Conservation (phyloP, 2,797 vertebrate species). For the Steatocranus sp. region DNA sequence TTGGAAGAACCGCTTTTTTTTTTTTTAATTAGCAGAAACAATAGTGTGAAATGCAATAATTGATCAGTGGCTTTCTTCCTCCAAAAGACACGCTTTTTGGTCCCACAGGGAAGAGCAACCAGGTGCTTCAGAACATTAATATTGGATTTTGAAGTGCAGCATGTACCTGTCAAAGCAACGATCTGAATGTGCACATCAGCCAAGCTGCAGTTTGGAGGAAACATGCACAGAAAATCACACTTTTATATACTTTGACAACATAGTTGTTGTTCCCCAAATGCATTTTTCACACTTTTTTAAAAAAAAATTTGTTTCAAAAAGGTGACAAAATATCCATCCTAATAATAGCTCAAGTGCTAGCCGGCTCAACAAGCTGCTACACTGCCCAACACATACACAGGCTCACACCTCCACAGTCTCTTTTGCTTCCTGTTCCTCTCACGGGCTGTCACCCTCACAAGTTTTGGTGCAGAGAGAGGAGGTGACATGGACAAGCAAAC, state of each 20-base stretch:
- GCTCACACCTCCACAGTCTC: constrained; percentile 38
- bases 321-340: background rate
- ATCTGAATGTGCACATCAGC: background rate
- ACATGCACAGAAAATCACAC: background rate
- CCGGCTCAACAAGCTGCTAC: constrained; percentile 20
- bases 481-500: constrained; percentile 34
- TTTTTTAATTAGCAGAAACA: background rate
- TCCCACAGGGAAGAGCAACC: background rate
- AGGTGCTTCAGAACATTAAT: background rate
- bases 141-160: background rate
- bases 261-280: background rate
- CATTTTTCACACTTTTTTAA: background rate
- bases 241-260: background rate
- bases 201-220: background rate
- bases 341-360: constrained; percentile 34
- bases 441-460: constrained; percentile 56
- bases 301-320: background rate
- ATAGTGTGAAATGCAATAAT: background rate
- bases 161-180: background rate
- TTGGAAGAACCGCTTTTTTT: background rate
- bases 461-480: constrained; percentile 42
- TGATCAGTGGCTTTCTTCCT: background rate
- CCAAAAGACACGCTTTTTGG: background rate
- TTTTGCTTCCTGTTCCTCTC: constrained; percentile 59
- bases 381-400: constrained; percentile 3